Conservation (phyloP, 2,797 vertebrate species). For the Lagocephalus sceleratus region DNA sequence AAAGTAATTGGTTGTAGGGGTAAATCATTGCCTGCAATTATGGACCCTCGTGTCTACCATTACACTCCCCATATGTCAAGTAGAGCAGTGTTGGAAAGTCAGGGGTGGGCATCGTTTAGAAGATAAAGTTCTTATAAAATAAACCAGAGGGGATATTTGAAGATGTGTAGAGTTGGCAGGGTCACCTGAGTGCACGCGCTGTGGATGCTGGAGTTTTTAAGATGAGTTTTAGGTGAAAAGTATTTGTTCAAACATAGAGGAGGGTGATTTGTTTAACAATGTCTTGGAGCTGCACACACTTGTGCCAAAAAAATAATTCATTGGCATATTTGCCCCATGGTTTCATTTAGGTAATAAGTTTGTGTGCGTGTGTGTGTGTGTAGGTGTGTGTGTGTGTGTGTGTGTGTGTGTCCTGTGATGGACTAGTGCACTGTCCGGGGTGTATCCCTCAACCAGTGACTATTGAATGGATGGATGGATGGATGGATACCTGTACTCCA, state of each 20-base stretch:
- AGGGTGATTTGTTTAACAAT: neutral
- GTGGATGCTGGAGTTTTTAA: neutral
- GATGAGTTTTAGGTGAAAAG: too few relatives aligned
- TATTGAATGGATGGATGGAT: too few relatives aligned
- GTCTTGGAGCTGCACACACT: neutral
- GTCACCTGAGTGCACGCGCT: neutral
- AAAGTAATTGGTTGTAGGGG: conserved; percentile 45
- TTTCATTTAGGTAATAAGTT: neutral
- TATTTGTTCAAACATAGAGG: neutral
- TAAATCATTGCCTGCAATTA: conserved; percentile 51
- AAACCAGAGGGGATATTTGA: conserved; percentile 1
- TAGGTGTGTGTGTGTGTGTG: too few relatives aligned
- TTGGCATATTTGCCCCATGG: neutral
- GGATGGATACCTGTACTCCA: too few relatives aligned
- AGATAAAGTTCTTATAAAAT: neutral
- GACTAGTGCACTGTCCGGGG: too few relatives aligned
- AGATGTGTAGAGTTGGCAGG: conserved; percentile 1
- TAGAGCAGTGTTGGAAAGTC: conserved; percentile 15
- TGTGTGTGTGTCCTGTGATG: too few relatives aligned
- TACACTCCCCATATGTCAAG: conserved; percentile 40
- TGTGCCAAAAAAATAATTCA: neutral
- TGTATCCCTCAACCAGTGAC: too few relatives aligned
- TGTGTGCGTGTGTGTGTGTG: too few relatives aligned
- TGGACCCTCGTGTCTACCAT: conserved; percentile 44
- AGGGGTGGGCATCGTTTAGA: conserved; percentile 12